A percentile compares a stretch with the other conserved stretches of the same genome.
phyloP scores from a whole-genome alignment of 1,140 invertebrate genomes.

The Thereuonema tuberculata region DNA sequence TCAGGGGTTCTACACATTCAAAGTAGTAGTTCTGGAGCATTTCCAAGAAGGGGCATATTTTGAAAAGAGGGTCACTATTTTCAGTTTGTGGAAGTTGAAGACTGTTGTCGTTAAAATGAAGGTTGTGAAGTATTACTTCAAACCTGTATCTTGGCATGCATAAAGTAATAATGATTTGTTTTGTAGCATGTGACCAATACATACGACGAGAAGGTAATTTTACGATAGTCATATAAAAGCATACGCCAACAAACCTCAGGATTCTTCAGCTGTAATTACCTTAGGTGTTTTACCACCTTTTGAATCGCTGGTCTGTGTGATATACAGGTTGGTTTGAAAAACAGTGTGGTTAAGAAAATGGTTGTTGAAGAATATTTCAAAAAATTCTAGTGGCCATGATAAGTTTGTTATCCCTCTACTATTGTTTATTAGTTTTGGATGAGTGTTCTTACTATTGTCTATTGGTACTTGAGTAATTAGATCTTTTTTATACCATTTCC shows the following conservation, averaged over 20 bases:
- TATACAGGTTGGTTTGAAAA: background rate
- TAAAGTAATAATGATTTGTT: background rate
- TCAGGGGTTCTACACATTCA: slow-evolving; percentile 3
- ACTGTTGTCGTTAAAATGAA: background rate
- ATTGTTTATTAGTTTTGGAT: background rate
- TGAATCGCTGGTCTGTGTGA: background rate
- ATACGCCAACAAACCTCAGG: background rate
- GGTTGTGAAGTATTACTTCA: background rate
- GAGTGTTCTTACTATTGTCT: background rate
- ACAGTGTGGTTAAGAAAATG: background rate
- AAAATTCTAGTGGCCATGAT: background rate
- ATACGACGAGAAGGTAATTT: background rate
- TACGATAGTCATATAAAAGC: background rate
- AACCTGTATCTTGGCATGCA: background rate
- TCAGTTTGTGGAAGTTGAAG: background rate
- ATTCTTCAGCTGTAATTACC: background rate
- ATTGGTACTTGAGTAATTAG: background rate
- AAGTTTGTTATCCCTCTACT: background rate
- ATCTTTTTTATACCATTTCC: background rate
- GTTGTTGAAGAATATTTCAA: background rate
- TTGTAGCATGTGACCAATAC: background rate
- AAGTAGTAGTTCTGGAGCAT: background rate
- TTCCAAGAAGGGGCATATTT: slow-evolving; percentile 1
- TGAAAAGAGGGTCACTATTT: slow-evolving; percentile 6
- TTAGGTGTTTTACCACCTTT: background rate